Base-by-base conservation (phyloP, 1,140 invertebrate genomes). In the Eufriesea mexicana region DNA sequence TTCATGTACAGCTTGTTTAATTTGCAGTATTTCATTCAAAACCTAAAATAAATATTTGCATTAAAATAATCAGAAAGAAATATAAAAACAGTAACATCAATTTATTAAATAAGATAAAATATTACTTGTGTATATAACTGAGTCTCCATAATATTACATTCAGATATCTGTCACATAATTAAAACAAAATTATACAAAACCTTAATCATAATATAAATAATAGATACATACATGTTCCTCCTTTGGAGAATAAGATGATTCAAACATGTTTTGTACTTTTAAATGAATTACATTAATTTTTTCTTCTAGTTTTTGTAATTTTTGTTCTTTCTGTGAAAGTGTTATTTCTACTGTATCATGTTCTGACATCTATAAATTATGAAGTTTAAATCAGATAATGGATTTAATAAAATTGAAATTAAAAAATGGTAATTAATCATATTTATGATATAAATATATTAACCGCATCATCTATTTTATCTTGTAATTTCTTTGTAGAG, bases 191-290 rank as follows among this genome's bases (percentile, higher is more conserved):
- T 67, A 62, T 47, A 67, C 42, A 62, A 35, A 10, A 74, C 71
- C 62, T 20, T 35, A 42, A 72, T 66, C 75, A n/a, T 47, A 57
- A 20, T 59, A 80, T 59, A 55, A 23, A 54, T 55, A 45, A 57
- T 18, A 66, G 2, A 66, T 73, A 42, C 18, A 62, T 62, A 92
- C 92, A 83, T 91, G 87, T 85, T 92, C 89, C 61, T 89, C n/a
- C n/a, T n/a, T 91, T 70, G 80, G 86, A 59, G 82, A 80, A 64
- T 91, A 81, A 49, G 93, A 93, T 68, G 71, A 89, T 86, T 94
- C 92, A 23, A 94, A 86, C 68, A 91, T 72, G 54, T 92, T 90
- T 86, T 93, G 92, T 93, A 94, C 93, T 86, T 92, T 93, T 6
- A 89, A 91, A 61, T 94, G 92, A 42, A 92, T 89, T 74, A 78